Conservation (phyloP, 1,140 invertebrate genomes). For the Alviniconcha marisindica region DNA sequence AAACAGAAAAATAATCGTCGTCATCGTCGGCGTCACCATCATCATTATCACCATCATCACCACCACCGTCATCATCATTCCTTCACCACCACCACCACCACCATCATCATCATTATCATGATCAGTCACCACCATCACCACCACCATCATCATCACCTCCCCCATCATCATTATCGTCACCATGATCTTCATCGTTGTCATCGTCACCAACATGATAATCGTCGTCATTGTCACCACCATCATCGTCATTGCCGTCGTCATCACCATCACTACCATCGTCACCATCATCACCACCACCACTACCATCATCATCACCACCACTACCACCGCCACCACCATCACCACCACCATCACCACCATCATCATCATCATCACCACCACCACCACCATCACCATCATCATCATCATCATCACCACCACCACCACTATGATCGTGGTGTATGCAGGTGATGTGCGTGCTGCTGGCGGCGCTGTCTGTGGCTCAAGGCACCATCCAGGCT, state of each 20-base stretch:
- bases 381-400: background rate
- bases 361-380: background rate
- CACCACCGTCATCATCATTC: background rate
- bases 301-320: background rate
- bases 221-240: background rate
- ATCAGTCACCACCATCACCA: background rate
- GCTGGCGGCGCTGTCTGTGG: background rate
- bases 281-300: background rate
- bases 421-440: background rate
- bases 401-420: background rate
- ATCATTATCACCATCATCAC: background rate
- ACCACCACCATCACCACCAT: background rate
- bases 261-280: background rate
- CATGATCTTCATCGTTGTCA: background rate
- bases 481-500: background rate
- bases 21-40: no score
- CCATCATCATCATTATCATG: slow-evolving; percentile 19
- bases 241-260: background rate
- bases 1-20: no score
- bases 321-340: background rate
- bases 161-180: background rate
- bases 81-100: background rate
- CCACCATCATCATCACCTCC: background rate
- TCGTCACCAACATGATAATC: background rate
- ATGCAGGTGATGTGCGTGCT: background rate